Base-by-base conservation (phyloP, 2,888 invertebrate species). In the Scaptomyza tumidula region DNA sequence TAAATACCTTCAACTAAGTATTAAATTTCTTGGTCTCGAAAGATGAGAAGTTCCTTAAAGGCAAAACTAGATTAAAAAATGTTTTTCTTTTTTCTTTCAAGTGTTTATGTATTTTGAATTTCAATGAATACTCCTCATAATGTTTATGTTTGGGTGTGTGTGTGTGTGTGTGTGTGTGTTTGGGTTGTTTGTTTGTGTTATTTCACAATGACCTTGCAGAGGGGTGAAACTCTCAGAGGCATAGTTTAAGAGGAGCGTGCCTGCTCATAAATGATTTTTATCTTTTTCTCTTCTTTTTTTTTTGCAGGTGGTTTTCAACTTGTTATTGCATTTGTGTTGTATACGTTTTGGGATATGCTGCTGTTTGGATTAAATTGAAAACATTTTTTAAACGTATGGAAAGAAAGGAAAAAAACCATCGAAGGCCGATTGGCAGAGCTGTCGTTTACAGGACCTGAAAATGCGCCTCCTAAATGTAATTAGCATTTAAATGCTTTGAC, bases 401-500 rank as follows among this genome's bases (percentile, higher is more conserved):
- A 6, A 29, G 10, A 39, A n/a, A 37, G 2, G n/a, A 19, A 19
- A 19, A 19, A 19, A n/a, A 9, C 14, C 39, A 14, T 37, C 37
- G 35, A 35, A 35, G 19, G 19, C 19, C 1, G 2, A 19, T 19
- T 6, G 19, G 6, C 33, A 49, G 31, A 31, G 13, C 19, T 39
- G 39, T 9, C 39, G 39, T 39, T 39, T 9, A 55, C 19, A 45
- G 45, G 50, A 62, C 44, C 24, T 50, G 37, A 14, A 14, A n/a
- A 50, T 44, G 45, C 16, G 45, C 39, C 64, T 75, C 72, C 73
- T 73, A 73, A 81, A 79, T 66, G 59, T 75, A 80, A 85, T 84
- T 82, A 80, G 74, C 74, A 80, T 78, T 78, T 80, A 82, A 84
- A 84, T 82, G 70, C 37, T 52, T 61, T 63, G 63, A 63, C 76